These are phyloP conservation scores for Osmerus mordax DNA, from an alignment of 2,113 vertebrate species.

Conservation along the genomic window DNA sequence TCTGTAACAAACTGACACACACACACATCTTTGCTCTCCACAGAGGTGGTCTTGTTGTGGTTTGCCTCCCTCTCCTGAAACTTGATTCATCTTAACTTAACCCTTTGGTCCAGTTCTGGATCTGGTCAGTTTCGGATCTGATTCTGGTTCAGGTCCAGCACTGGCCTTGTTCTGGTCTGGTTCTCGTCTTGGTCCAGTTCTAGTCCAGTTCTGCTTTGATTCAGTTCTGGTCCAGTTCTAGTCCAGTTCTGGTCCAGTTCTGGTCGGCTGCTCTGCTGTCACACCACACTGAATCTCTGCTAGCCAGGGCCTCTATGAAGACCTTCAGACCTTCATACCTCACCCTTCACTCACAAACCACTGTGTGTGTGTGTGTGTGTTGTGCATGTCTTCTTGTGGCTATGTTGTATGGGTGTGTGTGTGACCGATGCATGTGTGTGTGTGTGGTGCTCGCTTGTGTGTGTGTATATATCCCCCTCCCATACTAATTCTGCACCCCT, in stretches of 20 bases:
- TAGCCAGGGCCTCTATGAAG: constrained; percentile 60
- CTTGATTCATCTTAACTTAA: constrained; percentile 41
- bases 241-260: constrained; percentile 14
- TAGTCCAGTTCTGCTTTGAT: too few species aligned
- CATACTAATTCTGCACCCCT: constrained; percentile 43
- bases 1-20: neutral
- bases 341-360: neutral
- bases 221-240: too few species aligned
- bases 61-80: constrained; percentile 56
- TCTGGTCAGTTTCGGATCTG: too few species aligned
- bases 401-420: neutral
- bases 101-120: constrained; percentile 24
- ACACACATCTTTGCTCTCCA: neutral
- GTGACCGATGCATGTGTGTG: constrained; percentile 47
- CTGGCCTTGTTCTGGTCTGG: neutral
- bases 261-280: constrained; percentile 16
- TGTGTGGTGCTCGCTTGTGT: constrained; percentile 35
- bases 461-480: constrained; percentile 34
- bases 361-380: neutral
- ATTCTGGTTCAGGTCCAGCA: too few species aligned
- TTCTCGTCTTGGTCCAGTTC: too few species aligned
- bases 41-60: constrained; percentile 11
- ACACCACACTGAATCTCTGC: too few species aligned
- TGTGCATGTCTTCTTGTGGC: neutral
- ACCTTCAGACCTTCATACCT: constrained; percentile 17